Base-by-base conservation (phyloP, 2,797 vertebrate genomes). In the Arrhamphus sclerolepis region DNA sequence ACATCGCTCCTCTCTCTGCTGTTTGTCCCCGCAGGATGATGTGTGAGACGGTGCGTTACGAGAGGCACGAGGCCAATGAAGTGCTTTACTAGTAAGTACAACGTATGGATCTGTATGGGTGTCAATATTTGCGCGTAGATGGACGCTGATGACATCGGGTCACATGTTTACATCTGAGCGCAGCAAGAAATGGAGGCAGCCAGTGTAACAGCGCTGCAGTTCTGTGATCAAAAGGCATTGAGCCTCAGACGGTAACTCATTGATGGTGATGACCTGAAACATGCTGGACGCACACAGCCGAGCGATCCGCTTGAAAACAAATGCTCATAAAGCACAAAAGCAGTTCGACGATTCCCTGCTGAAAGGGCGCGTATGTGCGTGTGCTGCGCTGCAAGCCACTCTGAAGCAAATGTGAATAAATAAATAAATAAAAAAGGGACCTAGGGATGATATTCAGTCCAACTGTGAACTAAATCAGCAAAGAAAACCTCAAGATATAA, bases 51-150 rank as follows among this genome's bases (percentile, higher is more conserved):
- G 96, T 99, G 80, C 94, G 97, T 66, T 99, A 99, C 0, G 97
- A 98, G 88, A 91, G 96, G 79, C 96, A 98, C 0, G 98, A 99
- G 89, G 98, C 98, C 73, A 99, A 99, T 56, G 96, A 99, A 93
- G 96, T 99, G 66, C 91, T 99, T 0, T 99, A 98, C 93, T 98
- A 98, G 98, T 99, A 93, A 95, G 98, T 98, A 80, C 75, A 21
- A 6, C 3, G 20, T 51, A 0, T 62, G 3, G 2, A 51, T 6
- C 21, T 47, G 20, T 17, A 11, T 51, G 8, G 6, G 34, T 48
- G 57, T 60, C 38, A 9, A 10, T 17, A 40, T 3, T 6, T 31
- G 26, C 17, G 48, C 40, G 17, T 24, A 1, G 44, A 67, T 66
- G 8, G 54, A 49, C 49, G 19, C 56, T 43, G 44, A 66, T 64